Evolutionary conservation across 2,113 vertebrate genomes (phyloP), one percentile per base, ranked within the genome.

Genomic region (Agapornis roseicollis): DNA sequence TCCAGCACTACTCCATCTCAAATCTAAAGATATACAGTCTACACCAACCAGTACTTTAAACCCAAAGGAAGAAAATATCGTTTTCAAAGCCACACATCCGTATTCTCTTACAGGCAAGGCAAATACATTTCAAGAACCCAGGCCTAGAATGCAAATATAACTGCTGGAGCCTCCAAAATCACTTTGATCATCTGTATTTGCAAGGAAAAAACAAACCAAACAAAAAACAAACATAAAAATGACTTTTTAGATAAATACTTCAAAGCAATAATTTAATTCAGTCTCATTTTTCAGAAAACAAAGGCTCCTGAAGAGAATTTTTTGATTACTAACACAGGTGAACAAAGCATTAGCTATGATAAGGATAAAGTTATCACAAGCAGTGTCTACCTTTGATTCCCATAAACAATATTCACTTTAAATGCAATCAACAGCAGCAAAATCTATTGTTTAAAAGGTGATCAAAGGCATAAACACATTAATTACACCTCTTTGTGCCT

Each of bases 261-360:
- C 25, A 76, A 64, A 76, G 11, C 42, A 71, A 46, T 39, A 44
- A 63, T 47, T 56, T 35, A 53, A 46, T 46, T 46, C 44, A 46
- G 39, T 82, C 46, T 31, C 23, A 42, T 11, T 6, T 58, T 68
- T 23, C 29, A 78, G 13, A 63, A 91, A 60, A 52, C 1, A 1
- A 56, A 23, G 17, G 3, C 17, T 66, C 7, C 5, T 0, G 0
- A 50, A 60, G 7, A 37, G 65, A 33, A 19, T 20, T 28, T 24
- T 39, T 12, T 37, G 33, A 15, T 35, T 73, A 35, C 9, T 19
- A 17, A 22, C 3, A 16, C 0, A 41, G 24, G 22, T 70, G 76
- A 93, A 64, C 20, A 74, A 37, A 64, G 7, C 15, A 56, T 35
- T 20, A 69, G 22, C 27, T 87, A 42, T 6, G 6, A 78, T 3